Evolutionary conservation across 1,140 invertebrate genomes (phyloP).

Genomic region (Cydia amplana): DNA sequence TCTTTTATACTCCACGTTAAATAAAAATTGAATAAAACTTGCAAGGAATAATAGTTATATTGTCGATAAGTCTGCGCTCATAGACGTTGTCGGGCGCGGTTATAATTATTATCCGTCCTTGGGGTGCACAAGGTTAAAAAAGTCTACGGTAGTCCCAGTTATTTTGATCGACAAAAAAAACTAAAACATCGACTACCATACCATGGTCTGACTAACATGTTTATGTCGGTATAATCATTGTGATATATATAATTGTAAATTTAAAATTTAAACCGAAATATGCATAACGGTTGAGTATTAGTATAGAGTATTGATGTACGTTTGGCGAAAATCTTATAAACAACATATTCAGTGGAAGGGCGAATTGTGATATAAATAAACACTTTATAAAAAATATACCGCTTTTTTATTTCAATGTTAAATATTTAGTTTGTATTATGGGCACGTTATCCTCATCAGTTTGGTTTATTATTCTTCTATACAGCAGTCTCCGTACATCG

Average conservation of each 20-base stretch:
- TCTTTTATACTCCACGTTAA: not conserved
- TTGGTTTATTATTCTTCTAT: too few relatives aligned
- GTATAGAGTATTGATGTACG: too few relatives aligned
- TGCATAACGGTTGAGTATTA: not conserved
- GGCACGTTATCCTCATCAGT: too few relatives aligned
- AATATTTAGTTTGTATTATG: too few relatives aligned
- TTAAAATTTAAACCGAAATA: not conserved
- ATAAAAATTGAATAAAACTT: too few relatives aligned
- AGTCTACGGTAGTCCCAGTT: not conserved
- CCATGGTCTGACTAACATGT: too few relatives aligned
- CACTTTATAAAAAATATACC: conserved; percentile 35
- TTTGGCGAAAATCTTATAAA: not conserved
- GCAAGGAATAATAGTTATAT: too few relatives aligned
- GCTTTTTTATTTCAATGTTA: conserved; percentile 1
- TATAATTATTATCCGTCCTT: not conserved
- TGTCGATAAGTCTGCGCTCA: too few relatives aligned
- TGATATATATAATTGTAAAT: too few relatives aligned
- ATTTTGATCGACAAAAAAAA: not conserved
- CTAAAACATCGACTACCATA: not conserved
- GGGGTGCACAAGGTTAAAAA: not conserved
- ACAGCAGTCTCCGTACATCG: too few relatives aligned
- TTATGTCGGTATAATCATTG: too few relatives aligned
- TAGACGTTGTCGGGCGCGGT: too few relatives aligned
- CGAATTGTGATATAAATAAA: conserved; percentile 57
- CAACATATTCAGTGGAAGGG: not conserved